Evolutionary conservation across 2,888 invertebrate species (phyloP).

Genomic region (Apodemia duryi): DNA sequence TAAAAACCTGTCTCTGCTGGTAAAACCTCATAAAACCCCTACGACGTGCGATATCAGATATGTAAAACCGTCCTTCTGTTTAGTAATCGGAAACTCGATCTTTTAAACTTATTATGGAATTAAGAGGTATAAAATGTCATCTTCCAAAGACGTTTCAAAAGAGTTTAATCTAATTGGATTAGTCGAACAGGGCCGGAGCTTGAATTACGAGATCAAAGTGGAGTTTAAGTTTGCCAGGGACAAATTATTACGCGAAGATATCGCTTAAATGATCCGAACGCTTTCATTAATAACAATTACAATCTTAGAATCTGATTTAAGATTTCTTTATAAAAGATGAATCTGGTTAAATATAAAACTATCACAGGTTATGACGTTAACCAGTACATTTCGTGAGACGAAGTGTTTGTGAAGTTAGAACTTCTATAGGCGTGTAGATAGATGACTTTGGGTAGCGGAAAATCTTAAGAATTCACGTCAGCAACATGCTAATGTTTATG

Average conservation of each 20-base stretch:
- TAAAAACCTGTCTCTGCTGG: too few relatives aligned
- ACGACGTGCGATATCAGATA: neutral
- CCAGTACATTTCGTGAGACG: too few relatives aligned
- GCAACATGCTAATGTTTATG: too few relatives aligned
- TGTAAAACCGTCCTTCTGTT: neutral
- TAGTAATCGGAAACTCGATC: constrained; percentile 7
- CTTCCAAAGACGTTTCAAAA: constrained; percentile 33
- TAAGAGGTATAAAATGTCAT: constrained; percentile 16
- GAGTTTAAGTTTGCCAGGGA: constrained; percentile 31
- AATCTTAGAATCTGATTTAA: constrained; percentile 8
- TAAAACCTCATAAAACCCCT: neutral
- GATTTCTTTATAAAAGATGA: neutral
- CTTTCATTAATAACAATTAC: constrained; percentile 14
- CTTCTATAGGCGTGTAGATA: too few relatives aligned
- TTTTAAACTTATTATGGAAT: constrained; percentile 7
- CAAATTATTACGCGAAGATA: constrained; percentile 32
- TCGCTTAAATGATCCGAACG: constrained; percentile 21
- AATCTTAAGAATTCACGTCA: too few relatives aligned
- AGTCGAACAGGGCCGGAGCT: constrained; percentile 35
- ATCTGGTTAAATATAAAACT: neutral
- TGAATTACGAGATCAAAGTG: constrained; percentile 36
- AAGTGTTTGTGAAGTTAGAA: too few relatives aligned
- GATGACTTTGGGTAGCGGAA: too few relatives aligned
- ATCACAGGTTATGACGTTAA: neutral
- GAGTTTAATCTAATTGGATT: constrained; percentile 40